Conservation (phyloP, 2,113 vertebrate genomes). For the Nerophis ophidion region DNA sequence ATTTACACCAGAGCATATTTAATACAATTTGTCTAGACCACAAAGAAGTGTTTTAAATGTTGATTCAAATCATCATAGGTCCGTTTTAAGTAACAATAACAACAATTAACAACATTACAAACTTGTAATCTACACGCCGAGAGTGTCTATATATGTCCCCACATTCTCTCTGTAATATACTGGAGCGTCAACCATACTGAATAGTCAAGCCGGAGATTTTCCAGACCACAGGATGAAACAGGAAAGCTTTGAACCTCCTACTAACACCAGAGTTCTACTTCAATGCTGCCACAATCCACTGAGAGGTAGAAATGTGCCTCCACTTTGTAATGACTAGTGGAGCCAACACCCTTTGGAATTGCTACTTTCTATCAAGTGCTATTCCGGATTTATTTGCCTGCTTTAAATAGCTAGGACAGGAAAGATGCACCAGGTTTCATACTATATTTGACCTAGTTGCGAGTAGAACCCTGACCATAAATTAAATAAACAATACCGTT, state of each 20-base stretch:
- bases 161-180: conserved; percentile 32
- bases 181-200: conserved; percentile 7
- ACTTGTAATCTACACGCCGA: conserved; percentile 11
- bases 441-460: conserved; percentile 6
- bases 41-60: too few relatives aligned
- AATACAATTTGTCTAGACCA: too few relatives aligned
- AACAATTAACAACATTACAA: conserved; percentile 11
- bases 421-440: conserved; percentile 1
- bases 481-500: neutral
- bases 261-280: conserved; percentile 27
- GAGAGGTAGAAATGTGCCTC: conserved; percentile 6
- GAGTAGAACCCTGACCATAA: neutral
- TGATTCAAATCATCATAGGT: too few relatives aligned
- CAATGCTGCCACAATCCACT: conserved; percentile 30
- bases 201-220: conserved; percentile 35
- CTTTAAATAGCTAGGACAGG: neutral
- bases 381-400: conserved; percentile 16
- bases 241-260: conserved; percentile 59
- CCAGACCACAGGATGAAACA: conserved; percentile 46
- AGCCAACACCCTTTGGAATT: conserved; percentile 62
- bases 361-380: conserved; percentile 28
- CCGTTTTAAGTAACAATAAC: neutral
- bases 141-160: conserved; percentile 16
- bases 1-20: too few relatives aligned
- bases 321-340: conserved; percentile 15